Conservation (phyloP, 2,797 vertebrate species). For the Phoebastria nigripes region DNA sequence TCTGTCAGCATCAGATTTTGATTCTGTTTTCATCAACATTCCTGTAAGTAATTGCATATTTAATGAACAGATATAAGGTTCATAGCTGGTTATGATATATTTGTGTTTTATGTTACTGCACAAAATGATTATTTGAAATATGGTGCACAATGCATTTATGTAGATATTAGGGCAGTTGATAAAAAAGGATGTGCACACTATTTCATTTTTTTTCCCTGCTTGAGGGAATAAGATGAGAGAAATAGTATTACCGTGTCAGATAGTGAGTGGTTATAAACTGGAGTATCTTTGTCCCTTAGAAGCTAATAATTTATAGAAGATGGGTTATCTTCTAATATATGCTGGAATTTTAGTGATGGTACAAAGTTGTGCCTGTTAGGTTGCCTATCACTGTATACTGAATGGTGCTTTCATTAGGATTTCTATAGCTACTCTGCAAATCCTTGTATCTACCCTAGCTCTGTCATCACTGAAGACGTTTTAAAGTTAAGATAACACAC, state of each 20-base stretch:
- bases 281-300: not conserved
- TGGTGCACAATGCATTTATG: not conserved
- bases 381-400: not conserved
- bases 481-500: not conserved
- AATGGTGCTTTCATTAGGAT: not conserved
- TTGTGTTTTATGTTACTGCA: not conserved
- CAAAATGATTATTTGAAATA: not conserved
- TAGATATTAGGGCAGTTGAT: not conserved
- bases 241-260: not conserved
- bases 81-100: not conserved
- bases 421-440: not conserved
- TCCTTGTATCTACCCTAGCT: not conserved
- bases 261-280: not conserved
- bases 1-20: conserved; percentile 83
- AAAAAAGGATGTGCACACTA: not conserved
- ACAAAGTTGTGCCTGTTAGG: not conserved
- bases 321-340: not conserved
- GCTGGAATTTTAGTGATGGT: not conserved
- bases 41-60: conserved; percentile 79
- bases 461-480: not conserved
- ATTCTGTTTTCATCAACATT: conserved; percentile 94
- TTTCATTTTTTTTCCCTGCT: not conserved
- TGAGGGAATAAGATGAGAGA: not conserved
- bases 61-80: not conserved
- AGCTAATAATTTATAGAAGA: not conserved